A percentile compares a stretch with the other conserved stretches of the same genome.
Evolutionary conservation across 30 jellyfish, hydroid and myxozoan genomes (phyloP).

Genomic region (Nemopilema nomurai): DNA sequence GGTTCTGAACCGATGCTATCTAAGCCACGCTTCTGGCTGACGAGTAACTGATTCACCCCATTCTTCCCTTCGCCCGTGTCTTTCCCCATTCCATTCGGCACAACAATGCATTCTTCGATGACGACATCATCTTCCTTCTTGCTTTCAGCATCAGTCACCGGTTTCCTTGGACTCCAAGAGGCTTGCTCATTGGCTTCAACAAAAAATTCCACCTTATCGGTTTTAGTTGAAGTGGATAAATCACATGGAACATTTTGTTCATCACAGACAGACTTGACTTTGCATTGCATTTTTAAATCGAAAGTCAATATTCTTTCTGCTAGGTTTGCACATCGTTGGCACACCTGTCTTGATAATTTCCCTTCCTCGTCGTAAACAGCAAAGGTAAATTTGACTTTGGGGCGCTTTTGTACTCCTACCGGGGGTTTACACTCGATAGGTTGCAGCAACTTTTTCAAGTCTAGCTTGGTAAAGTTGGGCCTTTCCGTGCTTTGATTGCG

Average conservation of each 20-base stretch:
- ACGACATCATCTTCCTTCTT: neutral
- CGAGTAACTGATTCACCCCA: neutral
- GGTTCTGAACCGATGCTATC: neutral
- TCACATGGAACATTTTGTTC: neutral
- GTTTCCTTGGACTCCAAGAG: neutral
- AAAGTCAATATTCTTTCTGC: conserved; percentile 8
- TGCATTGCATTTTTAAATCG: conserved; percentile 64
- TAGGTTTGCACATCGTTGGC: conserved; percentile 23
- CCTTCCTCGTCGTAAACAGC: conserved; percentile 7
- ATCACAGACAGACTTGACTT: neutral
- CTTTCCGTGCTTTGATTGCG: neutral
- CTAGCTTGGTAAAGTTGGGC: neutral
- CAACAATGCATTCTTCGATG: neutral
- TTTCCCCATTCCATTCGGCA: neutral
- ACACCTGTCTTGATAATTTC: neutral
- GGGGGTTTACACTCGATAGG: neutral
- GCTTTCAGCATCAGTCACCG: neutral
- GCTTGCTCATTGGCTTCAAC: too few relatives aligned
- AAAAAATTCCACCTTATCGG: too few relatives aligned
- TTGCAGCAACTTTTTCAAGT: conserved; percentile 27
- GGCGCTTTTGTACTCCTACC: conserved; percentile 1
- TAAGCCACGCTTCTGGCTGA: neutral
- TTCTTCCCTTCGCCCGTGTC: neutral
- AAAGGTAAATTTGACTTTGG: conserved; percentile 12
- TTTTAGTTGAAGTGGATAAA: neutral